phyloP scores from a whole-genome alignment of 2,888 invertebrate species.

The Drosophila anomalipes region DNA sequence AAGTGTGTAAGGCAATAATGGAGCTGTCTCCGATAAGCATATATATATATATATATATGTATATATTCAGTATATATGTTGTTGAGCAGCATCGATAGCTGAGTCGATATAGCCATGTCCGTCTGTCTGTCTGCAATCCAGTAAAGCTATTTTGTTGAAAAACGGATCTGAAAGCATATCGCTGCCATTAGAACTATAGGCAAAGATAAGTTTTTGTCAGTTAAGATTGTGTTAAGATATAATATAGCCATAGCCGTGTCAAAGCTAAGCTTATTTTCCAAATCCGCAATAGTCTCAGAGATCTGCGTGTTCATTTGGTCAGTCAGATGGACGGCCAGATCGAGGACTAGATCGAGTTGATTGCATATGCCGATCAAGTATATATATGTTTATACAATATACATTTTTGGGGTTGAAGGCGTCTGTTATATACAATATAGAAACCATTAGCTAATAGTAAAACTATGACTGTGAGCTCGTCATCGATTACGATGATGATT shows the following conservation, averaged over 20 bases:
- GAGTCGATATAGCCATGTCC: background rate
- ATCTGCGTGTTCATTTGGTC: too few species aligned
- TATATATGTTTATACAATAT: background rate
- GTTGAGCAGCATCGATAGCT: background rate
- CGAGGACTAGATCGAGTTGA: too few species aligned
- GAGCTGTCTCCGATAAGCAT: background rate
- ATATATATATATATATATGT: background rate
- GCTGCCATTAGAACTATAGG: background rate
- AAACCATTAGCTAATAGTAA: background rate
- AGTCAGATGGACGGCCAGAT: too few species aligned
- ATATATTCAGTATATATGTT: background rate
- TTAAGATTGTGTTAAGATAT: too few species aligned
- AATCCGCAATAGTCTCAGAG: too few species aligned
- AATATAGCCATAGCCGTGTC: too few species aligned
- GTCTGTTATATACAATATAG: background rate
- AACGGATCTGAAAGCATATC: background rate
- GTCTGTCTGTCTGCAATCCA: background rate
- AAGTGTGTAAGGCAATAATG: background rate
- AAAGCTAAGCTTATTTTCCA: background rate
- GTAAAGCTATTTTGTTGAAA: background rate
- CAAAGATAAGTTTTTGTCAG: background rate
- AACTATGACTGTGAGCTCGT: background rate
- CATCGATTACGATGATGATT: constrained; percentile 2
- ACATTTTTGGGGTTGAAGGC: too few species aligned
- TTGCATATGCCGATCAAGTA: background rate